A percentile compares a stretch with the other conserved stretches of the same genome.
Evolutionary conservation across 2,113 vertebrate species (phyloP).

Genomic region (Ivindomyrus marchei): DNA sequence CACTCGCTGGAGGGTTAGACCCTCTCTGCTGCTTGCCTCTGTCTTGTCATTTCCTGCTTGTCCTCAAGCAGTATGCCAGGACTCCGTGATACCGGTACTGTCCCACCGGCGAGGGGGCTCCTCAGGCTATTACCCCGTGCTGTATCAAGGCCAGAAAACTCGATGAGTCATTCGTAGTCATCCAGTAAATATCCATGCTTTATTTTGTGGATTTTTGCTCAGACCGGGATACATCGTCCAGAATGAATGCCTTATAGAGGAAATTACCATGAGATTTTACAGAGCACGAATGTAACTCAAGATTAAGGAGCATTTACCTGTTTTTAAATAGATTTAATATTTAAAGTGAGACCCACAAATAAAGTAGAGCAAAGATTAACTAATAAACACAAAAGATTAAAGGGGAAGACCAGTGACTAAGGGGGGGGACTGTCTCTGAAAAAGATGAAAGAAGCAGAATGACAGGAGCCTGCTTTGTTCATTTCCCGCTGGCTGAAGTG

Average conservation of each 20-base stretch:
- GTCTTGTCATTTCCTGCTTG: neutral
- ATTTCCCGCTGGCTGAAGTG: conserved; percentile 35
- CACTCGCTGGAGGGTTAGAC: neutral
- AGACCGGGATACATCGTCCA: neutral
- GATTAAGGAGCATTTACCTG: neutral
- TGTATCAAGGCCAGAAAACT: neutral
- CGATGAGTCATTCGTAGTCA: neutral
- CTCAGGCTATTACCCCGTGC: neutral
- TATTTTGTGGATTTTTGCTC: neutral
- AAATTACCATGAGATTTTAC: neutral
- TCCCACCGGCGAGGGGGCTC: neutral
- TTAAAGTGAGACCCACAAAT: neutral
- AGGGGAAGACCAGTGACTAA: neutral
- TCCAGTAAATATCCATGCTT: neutral
- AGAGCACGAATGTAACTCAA: neutral
- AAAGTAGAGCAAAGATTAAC: neutral
- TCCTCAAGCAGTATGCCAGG: neutral
- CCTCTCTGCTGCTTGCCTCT: neutral
- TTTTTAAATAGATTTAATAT: neutral
- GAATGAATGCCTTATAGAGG: neutral
- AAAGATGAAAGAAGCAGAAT: neutral
- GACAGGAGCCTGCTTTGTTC: conserved; percentile 45
- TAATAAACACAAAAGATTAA: neutral
- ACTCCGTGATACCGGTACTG: neutral
- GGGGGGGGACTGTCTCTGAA: conserved; percentile 5